Base-by-base conservation (phyloP, 2,888 invertebrate species). In the Eueremaeus valkanovi region DNA sequence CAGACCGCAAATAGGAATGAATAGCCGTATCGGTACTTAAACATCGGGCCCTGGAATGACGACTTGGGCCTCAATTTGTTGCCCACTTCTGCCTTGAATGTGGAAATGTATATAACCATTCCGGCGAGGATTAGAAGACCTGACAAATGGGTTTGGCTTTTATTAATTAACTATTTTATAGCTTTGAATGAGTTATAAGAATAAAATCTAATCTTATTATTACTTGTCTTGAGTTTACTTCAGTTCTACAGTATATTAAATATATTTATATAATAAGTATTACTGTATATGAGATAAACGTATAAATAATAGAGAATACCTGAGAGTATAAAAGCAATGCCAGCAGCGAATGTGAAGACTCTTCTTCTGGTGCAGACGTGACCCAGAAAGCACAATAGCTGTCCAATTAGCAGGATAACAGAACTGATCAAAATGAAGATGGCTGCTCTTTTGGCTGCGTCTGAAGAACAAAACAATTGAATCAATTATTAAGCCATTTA, bases 21-120 rank as follows among this genome's bases (percentile, higher is more conserved):
- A 85, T 90, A 92, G 72, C 94, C 94, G 83, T 94, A 94, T 81
- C 77, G 77, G 74, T 79, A 80, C 36, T 76, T 78, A 73, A 80
- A 80, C 70, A 79, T 74, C 18, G 80, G 79, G 18, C 78, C 80
- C 82, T 91, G 89, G 77, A 91, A 88, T 73, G 90, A 87, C 27
- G 92, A 91, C 82, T 90, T 88, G 77, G 93, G 90, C 77, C 92
- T 88, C 76, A 94, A 86, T 84, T 94, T 94, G 81, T 90, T 90
- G 63, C 93, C 93, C 66, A 94, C 88, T 87, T 94, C 93, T 13
- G 93, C 90, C 85, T 94, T 94, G 83, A 94, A 90, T 81, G 92
- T 90, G 75, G 93, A 93, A 86, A 94, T 93, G 87, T 93, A 94
- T 87, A 93, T 92, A 82, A 94, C 92, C 83, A 94, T 88, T 72